A percentile compares a stretch with the other conserved stretches of the same genome.
Evolutionary conservation across 2,113 vertebrate species (phyloP).

Genomic region (Thalassoma bifasciatum): DNA sequence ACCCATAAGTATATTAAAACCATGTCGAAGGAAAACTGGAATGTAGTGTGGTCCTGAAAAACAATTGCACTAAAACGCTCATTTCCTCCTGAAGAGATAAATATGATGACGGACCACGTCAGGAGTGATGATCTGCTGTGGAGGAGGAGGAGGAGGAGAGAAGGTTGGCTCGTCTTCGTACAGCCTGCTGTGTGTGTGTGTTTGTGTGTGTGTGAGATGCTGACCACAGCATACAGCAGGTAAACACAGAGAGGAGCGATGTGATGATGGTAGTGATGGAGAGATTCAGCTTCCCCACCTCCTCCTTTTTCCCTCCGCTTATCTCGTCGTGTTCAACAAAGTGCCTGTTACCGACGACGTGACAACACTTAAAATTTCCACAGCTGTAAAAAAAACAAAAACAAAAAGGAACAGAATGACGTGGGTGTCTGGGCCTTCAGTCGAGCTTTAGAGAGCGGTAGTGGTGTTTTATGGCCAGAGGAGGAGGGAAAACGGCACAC

Average conservation of each 20-base stretch:
- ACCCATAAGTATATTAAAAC: constrained; percentile 82
- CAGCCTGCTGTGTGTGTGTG: constrained; percentile 24
- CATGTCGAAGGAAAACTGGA: constrained; percentile 79
- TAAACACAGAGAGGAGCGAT: constrained; percentile 62
- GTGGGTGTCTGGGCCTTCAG: constrained; percentile 50
- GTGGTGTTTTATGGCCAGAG: constrained; percentile 52
- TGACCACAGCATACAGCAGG: constrained; percentile 69
- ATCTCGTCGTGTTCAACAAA: constrained; percentile 56
- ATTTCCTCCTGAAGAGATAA: constrained; percentile 29
- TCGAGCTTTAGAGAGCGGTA: constrained; percentile 43
- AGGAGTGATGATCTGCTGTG: constrained; percentile 44
- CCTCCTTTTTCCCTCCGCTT: constrained; percentile 3
- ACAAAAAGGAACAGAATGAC: constrained; percentile 36
- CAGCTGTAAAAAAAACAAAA: constrained; percentile 41
- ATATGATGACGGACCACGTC: constrained; percentile 41
- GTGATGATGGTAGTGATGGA: constrained; percentile 21
- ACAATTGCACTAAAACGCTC: constrained; percentile 74
- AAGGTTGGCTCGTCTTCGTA: constrained; percentile 36
- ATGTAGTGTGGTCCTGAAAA: constrained; percentile 79
- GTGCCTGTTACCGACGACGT: constrained; percentile 48
- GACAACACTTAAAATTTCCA: constrained; percentile 57
- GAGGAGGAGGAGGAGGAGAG: constrained; percentile 23
- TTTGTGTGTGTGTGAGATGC: constrained; percentile 28
- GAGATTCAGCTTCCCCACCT: constrained; percentile 13
- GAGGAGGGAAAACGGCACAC: constrained; percentile 46